Percentiles rank a stretch among this genome's conserved stretches.
These are phyloP conservation scores for Lepus europaeus DNA, from an alignment of 2,113 vertebrate species.

Conservation along the genomic window DNA sequence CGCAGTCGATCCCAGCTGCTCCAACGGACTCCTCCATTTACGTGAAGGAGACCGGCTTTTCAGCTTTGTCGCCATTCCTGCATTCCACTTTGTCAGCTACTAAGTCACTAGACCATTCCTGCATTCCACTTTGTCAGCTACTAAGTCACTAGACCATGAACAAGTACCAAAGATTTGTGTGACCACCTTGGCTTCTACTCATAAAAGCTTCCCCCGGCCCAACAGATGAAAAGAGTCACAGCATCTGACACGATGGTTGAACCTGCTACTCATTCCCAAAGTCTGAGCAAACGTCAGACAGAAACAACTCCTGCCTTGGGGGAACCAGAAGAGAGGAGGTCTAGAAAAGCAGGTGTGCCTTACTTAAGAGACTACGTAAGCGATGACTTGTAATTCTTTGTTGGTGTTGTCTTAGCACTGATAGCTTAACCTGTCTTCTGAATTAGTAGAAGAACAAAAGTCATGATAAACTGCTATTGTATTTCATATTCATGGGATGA, in stretches of 20 bases:
- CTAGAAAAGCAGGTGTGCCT: not conserved
- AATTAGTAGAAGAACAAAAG: slow-evolving; percentile 12
- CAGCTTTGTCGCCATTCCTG: not conserved
- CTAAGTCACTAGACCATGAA: too few relatives aligned
- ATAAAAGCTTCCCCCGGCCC: not conserved
- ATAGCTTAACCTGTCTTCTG: not conserved
- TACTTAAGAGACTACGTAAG: not conserved
- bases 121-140: not conserved
- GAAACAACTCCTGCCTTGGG: not conserved
- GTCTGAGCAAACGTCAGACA: not conserved
- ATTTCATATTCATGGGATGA: not conserved
- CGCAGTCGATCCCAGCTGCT: not conserved
- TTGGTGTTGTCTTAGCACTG: not conserved
- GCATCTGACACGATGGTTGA: not conserved
- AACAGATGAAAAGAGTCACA: not conserved
- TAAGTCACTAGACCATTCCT: too few relatives aligned
- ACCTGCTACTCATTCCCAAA: not conserved
- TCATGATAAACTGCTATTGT: not conserved
- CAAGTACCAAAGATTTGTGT: not conserved
- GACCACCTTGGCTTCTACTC: not conserved
- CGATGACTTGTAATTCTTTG: not conserved
- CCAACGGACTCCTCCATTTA: not conserved
- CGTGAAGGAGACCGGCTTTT: not conserved
- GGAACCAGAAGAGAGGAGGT: not conserved
- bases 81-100: not conserved